Conservation (phyloP, 2,888 invertebrate species). For the Drosophila robusta region DNA sequence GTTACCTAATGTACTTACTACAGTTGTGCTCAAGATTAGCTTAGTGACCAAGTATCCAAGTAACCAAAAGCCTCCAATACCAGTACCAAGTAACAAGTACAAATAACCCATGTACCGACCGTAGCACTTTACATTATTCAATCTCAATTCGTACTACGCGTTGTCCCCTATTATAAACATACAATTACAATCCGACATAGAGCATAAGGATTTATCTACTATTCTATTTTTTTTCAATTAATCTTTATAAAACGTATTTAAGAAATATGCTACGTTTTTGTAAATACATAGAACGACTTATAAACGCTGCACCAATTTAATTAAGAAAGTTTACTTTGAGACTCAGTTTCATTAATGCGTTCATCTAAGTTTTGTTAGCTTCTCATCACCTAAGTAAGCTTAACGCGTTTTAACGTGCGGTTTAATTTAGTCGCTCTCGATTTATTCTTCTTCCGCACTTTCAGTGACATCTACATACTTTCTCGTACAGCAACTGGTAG, state of each 20-base stretch:
- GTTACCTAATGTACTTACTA: constrained; percentile 59
- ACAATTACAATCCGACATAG: constrained; percentile 29
- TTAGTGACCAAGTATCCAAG: constrained; percentile 48
- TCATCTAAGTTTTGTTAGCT: constrained; percentile 62
- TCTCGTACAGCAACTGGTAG: constrained; percentile 53
- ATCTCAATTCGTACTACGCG: constrained; percentile 29
- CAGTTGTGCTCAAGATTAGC: constrained; percentile 57
- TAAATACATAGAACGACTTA: constrained; percentile 74
- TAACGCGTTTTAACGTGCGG: constrained; percentile 60
- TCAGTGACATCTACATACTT: constrained; percentile 47
- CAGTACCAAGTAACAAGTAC: constrained; percentile 27
- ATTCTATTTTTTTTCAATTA: constrained; percentile 33
- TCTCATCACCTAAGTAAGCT: constrained; percentile 58
- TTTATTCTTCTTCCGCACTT: constrained; percentile 39
- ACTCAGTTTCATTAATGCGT: constrained; percentile 60
- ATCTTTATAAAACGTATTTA: constrained; percentile 41
- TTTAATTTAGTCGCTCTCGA: constrained; percentile 41
- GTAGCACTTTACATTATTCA: constrained; percentile 35
- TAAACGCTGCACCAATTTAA: constrained; percentile 69
- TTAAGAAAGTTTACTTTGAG: constrained; percentile 59
- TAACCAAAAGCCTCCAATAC: constrained; percentile 39
- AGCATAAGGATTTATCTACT: constrained; percentile 33
- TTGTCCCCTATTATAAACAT: constrained; percentile 31
- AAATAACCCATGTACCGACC: constrained; percentile 19
- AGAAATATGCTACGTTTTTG: constrained; percentile 67